These are phyloP conservation scores for Gobio occitaniae DNA, from an alignment of 2,797 vertebrate species.

Conservation along the genomic window DNA sequence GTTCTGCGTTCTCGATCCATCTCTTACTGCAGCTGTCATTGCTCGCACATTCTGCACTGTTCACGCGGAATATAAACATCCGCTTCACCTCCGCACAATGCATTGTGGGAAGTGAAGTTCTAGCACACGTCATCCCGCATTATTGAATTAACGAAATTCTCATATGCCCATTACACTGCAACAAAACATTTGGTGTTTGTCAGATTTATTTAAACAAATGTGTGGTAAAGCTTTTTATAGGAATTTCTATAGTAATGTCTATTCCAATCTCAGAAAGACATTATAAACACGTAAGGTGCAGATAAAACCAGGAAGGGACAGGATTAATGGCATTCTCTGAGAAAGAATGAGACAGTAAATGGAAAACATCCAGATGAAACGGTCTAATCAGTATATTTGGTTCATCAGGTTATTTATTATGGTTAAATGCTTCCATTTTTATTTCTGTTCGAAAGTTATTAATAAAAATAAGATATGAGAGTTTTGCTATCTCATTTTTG, in stretches of 20 bases:
- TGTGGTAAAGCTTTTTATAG: not conserved
- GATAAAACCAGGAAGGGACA: not conserved
- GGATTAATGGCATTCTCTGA: not conserved
- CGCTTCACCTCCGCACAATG: slow-evolving; percentile 61
- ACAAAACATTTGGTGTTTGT: not conserved
- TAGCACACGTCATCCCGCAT: not conserved
- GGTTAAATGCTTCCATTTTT: not conserved
- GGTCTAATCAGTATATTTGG: not conserved
- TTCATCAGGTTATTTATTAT: not conserved
- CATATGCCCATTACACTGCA: not conserved
- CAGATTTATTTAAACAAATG: not conserved
- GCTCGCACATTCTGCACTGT: slow-evolving; percentile 44
- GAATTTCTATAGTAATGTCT: not conserved
- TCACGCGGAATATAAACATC: slow-evolving; percentile 73
- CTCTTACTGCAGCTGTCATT: slow-evolving; percentile 36
- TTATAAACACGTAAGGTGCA: not conserved
- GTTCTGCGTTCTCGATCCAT: slow-evolving; percentile 59
- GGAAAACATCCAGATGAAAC: not conserved
- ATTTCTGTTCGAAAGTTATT: not conserved
- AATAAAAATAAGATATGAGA: not conserved
- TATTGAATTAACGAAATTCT: not conserved
- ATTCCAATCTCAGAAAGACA: not conserved
- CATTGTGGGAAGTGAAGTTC: slow-evolving; percentile 71
- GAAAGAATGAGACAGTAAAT: not conserved
- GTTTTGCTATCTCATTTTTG: not conserved